Base-by-base conservation (phyloP, 2,113 vertebrate species). In the Halichoerus grypus region DNA sequence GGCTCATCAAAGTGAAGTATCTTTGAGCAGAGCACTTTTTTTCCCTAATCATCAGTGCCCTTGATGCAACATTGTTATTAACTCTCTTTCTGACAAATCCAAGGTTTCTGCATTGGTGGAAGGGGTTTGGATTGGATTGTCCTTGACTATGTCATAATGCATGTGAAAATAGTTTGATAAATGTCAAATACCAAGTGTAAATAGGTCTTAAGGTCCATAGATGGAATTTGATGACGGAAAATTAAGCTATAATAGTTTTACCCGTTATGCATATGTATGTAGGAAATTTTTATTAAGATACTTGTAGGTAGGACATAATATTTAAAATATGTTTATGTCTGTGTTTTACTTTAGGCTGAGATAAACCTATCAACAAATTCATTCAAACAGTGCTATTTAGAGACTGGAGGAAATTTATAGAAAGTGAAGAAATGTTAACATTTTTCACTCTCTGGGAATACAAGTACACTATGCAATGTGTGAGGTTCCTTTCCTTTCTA, bases 331-430 rank as follows among this genome's bases (percentile, higher is more conserved):
- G 15, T 55, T 88, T 88, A 72, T 49, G 0, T 57, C 36, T 86
- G 2, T 76, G n/a, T 21, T 88, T 95, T 87, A 86, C 88, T 21
- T 82, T 49, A 83, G 39, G 16, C 59, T 97, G 49, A 95, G 13
- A 84, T 96, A 85, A 93, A 36, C 22, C 24, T 46, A 91, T 59
- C 18, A 76, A 77, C 36, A 92, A 72, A 90, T 91, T 76, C 42
- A 46, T 57, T 92, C 10, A 57, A 91, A 49, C 42, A 71, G 16
- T 71, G 5, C 33, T 80, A 39, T 94, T 92, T 76, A 55, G 53
- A 92, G 76, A 85, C 6, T 46, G 77, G 24, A 74, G 22, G 15
- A 33, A 39, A 26, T 95, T 36, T 90, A 72, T 51, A 72, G 77
- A 72, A 92, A 76, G 46, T 72, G 28, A 39, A 59, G 11, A 85